phyloP scores from a whole-genome alignment of 1,140 invertebrate genomes.

The Daktulosphaira vitifoliae region DNA sequence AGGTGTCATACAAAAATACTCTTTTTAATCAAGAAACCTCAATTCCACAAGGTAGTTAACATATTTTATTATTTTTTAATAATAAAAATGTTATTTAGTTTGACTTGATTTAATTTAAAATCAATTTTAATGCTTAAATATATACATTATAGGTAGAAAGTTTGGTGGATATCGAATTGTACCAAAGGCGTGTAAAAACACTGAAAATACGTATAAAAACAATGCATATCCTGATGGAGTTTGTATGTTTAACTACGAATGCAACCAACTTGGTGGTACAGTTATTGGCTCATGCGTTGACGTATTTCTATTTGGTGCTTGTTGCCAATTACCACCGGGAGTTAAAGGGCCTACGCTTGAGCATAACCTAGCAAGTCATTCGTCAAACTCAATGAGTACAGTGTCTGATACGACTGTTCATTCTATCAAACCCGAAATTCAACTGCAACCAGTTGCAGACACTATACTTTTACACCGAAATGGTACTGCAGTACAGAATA shows the following conservation, averaged over 20 bases:
- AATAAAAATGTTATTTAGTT: background rate
- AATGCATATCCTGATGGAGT: constrained; percentile 49
- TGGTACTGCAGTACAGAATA: constrained; percentile 50
- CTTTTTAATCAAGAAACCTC: background rate
- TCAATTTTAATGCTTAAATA: background rate
- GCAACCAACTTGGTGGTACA: constrained; percentile 64
- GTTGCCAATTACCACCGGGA: constrained; percentile 59
- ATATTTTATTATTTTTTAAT: background rate
- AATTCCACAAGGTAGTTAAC: background rate
- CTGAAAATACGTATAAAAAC: constrained; percentile 45
- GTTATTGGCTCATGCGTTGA: constrained; percentile 85
- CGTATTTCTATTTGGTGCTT: constrained; percentile 82
- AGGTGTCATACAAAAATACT: constrained; percentile 8
- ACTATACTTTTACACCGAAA: constrained; percentile 57
- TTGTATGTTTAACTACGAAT: constrained; percentile 92
- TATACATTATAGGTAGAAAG: constrained; percentile 57
- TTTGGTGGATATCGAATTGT: constrained; percentile 78
- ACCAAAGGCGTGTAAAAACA: constrained; percentile 58
- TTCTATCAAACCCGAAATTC: constrained; percentile 42
- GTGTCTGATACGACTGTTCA: constrained; percentile 11
- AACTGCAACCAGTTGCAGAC: constrained; percentile 51
- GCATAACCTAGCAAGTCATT: background rate
- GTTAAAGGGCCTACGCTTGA: constrained; percentile 34
- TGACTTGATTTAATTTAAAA: background rate
- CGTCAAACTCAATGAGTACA: background rate